These are phyloP conservation scores for Tamias sibiricus DNA, from an alignment of 2,113 vertebrate species.

Conservation along the genomic window DNA sequence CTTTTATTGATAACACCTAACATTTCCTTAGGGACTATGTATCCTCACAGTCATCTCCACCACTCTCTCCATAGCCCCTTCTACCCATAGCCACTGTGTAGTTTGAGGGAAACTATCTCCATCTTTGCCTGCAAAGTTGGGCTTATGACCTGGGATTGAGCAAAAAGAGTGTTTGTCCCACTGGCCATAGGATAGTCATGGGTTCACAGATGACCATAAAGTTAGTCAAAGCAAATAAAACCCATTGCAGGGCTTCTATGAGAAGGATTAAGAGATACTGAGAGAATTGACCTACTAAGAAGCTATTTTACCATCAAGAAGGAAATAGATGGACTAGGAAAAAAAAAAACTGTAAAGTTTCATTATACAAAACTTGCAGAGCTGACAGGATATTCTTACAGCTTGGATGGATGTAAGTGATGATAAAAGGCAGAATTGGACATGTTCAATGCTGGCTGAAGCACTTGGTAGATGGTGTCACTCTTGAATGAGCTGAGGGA, in stretches of 20 bases:
- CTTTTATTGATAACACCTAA: neutral
- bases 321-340: neutral
- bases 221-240: neutral
- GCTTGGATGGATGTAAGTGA: neutral
- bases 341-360: neutral
- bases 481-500: neutral
- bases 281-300: neutral
- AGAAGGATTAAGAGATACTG: neutral
- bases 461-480: neutral
- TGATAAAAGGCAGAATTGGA: neutral
- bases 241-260: neutral
- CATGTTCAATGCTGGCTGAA: neutral
- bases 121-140: neutral
- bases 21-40: neutral
- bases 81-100: neutral
- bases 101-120: neutral
- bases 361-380: neutral
- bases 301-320: neutral
- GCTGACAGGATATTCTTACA: neutral
- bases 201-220: neutral
- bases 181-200: neutral
- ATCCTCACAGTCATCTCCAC: neutral
- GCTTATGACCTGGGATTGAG: neutral
- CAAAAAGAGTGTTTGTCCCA: neutral
- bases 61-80: neutral